phyloP scores from a whole-genome alignment of 1,140 invertebrate genomes.

The Chionoecetes opilio region DNA sequence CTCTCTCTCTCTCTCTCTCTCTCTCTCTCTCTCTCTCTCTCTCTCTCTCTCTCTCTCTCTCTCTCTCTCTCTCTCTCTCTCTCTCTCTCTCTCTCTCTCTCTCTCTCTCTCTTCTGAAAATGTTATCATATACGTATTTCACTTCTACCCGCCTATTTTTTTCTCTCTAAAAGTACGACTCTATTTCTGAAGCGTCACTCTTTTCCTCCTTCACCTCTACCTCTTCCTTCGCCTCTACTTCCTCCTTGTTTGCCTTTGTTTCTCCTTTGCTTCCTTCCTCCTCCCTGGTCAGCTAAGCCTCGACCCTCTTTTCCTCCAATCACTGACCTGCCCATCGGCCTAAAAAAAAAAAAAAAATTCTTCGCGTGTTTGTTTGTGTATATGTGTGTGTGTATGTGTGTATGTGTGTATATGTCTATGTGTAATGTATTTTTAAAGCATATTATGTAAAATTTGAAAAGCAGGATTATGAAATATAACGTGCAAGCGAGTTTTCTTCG shows the following conservation, averaged over 20 bases:
- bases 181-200: no score
- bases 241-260: neutral
- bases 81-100: constrained; percentile 35
- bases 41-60: constrained; percentile 43
- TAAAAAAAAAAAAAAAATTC: neutral
- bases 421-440: no score
- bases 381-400: neutral
- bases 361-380: neutral
- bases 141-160: constrained; percentile 1
- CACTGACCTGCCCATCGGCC: neutral
- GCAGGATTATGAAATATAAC: no score
- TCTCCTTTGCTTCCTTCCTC: neutral
- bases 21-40: constrained; percentile 2
- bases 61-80: constrained; percentile 23
- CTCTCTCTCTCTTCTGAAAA: neutral
- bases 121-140: no score
- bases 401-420: no score
- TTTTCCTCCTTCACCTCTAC: no score
- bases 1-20: constrained; percentile 9
- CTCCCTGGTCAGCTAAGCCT: constrained; percentile 3
- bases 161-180: no score
- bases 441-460: no score
- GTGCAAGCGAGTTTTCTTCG: no score
- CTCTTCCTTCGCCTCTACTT: neutral
- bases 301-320: neutral